Conservation (phyloP, 1,140 invertebrate species). For the Stenopsyche tienmushanensis region DNA sequence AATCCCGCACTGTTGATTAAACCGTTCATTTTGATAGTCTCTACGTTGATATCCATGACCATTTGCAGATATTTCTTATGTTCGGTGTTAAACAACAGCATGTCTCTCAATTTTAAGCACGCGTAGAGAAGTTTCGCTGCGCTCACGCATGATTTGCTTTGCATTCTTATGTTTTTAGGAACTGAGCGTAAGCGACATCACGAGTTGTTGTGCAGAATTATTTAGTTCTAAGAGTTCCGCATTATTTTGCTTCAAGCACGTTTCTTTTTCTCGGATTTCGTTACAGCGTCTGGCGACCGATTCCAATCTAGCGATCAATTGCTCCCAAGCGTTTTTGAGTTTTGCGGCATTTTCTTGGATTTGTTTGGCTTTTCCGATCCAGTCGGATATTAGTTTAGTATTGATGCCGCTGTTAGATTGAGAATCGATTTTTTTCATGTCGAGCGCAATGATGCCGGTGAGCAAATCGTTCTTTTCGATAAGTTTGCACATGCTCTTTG, state of each 20-base stretch:
- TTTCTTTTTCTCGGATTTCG: constrained; percentile 47
- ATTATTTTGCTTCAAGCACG: constrained; percentile 47
- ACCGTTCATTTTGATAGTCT: constrained; percentile 48
- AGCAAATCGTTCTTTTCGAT: constrained; percentile 47
- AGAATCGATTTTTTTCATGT: constrained; percentile 45
- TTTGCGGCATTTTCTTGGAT: constrained; percentile 47
- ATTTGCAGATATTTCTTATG: constrained; percentile 50
- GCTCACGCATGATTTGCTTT: constrained; percentile 48
- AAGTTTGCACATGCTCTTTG: constrained; percentile 51
- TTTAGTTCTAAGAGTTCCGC: constrained; percentile 46
- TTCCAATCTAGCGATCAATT: constrained; percentile 48
- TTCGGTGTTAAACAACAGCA: constrained; percentile 48
- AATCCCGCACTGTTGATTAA: constrained; percentile 47
- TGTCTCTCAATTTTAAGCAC: constrained; percentile 51
- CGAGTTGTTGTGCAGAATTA: constrained; percentile 46
- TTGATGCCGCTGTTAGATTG: too few species aligned
- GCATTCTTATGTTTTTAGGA: constrained; percentile 47
- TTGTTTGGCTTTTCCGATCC: constrained; percentile 41
- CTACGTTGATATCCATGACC: constrained; percentile 50
- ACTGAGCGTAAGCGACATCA: constrained; percentile 44
- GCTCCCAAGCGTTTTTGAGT: constrained; percentile 48
- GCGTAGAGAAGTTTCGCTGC: constrained; percentile 51
- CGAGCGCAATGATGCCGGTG: constrained; percentile 45
- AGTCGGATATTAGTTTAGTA: background rate
- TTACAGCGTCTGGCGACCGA: constrained; percentile 51